Evolutionary conservation across 1,140 invertebrate species (phyloP).

Genomic region (Temnothorax curvispinosus): DNA sequence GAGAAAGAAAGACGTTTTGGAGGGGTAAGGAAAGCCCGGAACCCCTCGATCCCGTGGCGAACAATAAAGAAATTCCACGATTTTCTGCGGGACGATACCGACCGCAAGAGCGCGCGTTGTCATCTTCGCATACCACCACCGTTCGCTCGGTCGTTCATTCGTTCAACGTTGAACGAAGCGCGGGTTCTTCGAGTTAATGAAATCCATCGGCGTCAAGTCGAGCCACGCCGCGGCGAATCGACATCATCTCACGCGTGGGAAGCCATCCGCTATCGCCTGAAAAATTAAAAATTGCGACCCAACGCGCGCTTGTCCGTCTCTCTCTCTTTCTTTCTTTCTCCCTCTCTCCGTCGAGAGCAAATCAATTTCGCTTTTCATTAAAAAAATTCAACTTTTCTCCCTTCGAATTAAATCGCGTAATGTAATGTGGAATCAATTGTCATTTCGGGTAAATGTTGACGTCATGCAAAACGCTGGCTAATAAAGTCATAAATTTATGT

Average conservation of each 20-base stretch:
- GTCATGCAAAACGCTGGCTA: conserved; percentile 51
- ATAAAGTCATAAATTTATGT: conserved; percentile 75
- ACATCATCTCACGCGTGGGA: conserved; percentile 39
- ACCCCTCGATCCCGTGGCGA: conserved; percentile 44
- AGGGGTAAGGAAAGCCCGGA: conserved; percentile 34
- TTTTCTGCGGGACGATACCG: conserved; percentile 67
- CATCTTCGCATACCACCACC: conserved; percentile 57
- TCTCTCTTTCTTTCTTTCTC: background rate
- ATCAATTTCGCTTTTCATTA: background rate
- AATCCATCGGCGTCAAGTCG: conserved; percentile 72
- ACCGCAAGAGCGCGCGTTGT: conserved; percentile 50
- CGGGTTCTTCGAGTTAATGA: conserved; percentile 78
- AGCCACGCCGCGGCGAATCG: conserved; percentile 14
- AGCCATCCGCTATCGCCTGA: conserved; percentile 4
- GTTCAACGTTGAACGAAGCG: conserved; percentile 69
- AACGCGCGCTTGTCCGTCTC: background rate
- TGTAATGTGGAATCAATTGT: background rate
- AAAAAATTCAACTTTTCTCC: background rate
- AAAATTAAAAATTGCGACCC: conserved; percentile 51
- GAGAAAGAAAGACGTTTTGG: background rate
- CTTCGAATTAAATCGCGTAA: conserved; percentile 4
- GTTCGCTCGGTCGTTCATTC: conserved; percentile 38
- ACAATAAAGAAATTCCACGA: conserved; percentile 81
- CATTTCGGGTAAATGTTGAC: background rate
- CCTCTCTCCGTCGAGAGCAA: background rate